Conservation (phyloP, 2,888 invertebrate genomes). For the Lochmaea capreae region DNA sequence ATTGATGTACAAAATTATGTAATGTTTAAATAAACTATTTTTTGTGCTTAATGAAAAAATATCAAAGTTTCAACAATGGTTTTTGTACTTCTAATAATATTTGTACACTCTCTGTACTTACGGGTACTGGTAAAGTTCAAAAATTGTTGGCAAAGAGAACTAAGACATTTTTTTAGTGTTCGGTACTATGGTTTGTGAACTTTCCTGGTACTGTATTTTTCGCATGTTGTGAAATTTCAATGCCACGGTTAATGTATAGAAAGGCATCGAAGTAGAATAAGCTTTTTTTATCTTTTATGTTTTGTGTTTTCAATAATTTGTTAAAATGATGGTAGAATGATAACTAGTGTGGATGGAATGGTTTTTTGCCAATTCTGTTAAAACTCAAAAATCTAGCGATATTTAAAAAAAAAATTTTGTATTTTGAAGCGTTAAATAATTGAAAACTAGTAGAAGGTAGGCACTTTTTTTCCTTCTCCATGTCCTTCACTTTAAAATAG, state of each 20-base stretch:
- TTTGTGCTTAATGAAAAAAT: not conserved
- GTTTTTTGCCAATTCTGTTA: not conserved
- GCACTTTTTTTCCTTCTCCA: too few species aligned
- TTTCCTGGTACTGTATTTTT: not conserved
- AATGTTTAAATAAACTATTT: not conserved
- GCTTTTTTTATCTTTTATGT: not conserved
- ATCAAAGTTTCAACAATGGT: not conserved
- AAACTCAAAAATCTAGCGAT: not conserved
- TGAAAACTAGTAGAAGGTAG: too few species aligned
- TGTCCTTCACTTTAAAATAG: too few species aligned
- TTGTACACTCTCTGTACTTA: not conserved
- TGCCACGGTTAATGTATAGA: conserved; percentile 9
- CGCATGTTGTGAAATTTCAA: not conserved
- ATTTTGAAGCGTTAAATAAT: too few species aligned
- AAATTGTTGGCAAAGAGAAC: not conserved
- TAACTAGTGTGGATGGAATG: not conserved
- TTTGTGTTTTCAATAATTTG: not conserved
- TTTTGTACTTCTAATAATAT: conserved; percentile 4
- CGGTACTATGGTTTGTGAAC: not conserved
- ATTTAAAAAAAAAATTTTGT: too few species aligned
- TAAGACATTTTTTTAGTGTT: not conserved
- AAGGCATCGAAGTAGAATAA: conserved; percentile 6
- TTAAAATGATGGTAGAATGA: not conserved
- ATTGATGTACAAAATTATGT: conserved; percentile 16
- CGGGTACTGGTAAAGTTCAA: not conserved